phyloP scores from a whole-genome alignment of 2,113 vertebrate genomes.

The Phyllostomus discolor region DNA sequence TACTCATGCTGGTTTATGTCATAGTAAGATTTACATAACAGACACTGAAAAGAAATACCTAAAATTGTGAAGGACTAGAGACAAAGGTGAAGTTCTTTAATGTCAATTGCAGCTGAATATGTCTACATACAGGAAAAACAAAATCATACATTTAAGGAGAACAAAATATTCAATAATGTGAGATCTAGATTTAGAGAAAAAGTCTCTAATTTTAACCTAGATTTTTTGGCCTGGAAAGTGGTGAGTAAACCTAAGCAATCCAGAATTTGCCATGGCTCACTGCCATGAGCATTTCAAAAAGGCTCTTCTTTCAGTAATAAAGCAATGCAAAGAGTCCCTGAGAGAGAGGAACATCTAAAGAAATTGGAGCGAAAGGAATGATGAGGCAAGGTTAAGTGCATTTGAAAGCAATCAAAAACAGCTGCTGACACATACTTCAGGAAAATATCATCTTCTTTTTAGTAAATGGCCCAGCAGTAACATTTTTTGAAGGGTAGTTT shows the following conservation, averaged over 20 bases:
- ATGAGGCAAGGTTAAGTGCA: not conserved
- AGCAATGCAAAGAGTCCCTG: not conserved
- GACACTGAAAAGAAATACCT: not conserved
- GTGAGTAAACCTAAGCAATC: constrained; percentile 59
- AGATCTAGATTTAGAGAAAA: constrained; percentile 63
- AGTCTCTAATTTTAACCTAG: constrained; percentile 41
- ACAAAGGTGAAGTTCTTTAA: not conserved
- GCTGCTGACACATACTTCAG: not conserved
- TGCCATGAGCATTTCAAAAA: not conserved
- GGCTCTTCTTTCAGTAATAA: not conserved
- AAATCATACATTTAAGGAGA: constrained; percentile 34
- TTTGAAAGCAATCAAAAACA: not conserved
- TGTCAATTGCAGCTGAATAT: not conserved
- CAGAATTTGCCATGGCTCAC: constrained; percentile 55
- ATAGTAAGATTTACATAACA: not conserved
- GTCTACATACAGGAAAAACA: not conserved
- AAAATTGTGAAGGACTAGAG: not conserved
- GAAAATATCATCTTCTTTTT: not conserved
- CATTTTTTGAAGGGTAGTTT: not conserved
- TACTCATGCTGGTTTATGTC: not conserved
- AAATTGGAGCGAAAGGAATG: not conserved
- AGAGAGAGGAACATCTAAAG: not conserved
- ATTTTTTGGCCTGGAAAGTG: constrained; percentile 57
- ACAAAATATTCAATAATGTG: constrained; percentile 53
- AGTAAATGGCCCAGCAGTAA: not conserved